Evolutionary conservation across 2,113 vertebrate species (phyloP).

Genomic region (Stercorarius parasiticus): DNA sequence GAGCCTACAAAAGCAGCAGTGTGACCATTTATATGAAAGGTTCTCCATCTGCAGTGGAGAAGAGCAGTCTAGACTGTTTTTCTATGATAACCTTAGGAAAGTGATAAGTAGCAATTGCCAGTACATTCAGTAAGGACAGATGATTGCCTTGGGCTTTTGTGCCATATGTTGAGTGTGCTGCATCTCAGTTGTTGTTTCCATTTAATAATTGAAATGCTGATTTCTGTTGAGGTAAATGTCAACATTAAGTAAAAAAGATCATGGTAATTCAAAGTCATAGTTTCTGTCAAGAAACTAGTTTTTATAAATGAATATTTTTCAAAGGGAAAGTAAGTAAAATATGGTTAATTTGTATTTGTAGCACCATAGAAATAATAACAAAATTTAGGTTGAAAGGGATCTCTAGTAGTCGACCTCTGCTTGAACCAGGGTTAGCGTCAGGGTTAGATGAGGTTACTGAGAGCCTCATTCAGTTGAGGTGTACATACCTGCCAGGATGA

Average conservation of each 20-base stretch:
- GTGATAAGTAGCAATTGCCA: background rate
- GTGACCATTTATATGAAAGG: background rate
- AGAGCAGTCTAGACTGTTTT: background rate
- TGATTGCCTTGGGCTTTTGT: constrained; percentile 21
- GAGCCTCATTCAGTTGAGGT: background rate
- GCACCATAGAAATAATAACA: background rate
- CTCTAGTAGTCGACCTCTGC: background rate
- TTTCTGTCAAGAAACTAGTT: background rate
- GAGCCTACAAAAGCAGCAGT: background rate
- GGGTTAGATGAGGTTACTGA: background rate
- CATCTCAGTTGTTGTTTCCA: background rate
- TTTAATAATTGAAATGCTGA: background rate
- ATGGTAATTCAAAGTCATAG: background rate
- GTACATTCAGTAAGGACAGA: background rate
- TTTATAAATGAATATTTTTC: background rate
- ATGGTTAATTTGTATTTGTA: background rate
- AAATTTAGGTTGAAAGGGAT: background rate
- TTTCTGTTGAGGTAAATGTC: constrained; percentile 27
- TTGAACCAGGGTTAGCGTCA: background rate
- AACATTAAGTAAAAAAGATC: background rate
- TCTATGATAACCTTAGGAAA: background rate
- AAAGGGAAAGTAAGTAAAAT: background rate
- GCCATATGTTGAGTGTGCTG: constrained; percentile 26
- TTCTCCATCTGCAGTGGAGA: constrained; percentile 20
- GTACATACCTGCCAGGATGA: background rate